A percentile compares a stretch with the other conserved stretches of the same genome.
phyloP scores from a whole-genome alignment of 2,797 vertebrate species.

The Antennarius maculatus region DNA sequence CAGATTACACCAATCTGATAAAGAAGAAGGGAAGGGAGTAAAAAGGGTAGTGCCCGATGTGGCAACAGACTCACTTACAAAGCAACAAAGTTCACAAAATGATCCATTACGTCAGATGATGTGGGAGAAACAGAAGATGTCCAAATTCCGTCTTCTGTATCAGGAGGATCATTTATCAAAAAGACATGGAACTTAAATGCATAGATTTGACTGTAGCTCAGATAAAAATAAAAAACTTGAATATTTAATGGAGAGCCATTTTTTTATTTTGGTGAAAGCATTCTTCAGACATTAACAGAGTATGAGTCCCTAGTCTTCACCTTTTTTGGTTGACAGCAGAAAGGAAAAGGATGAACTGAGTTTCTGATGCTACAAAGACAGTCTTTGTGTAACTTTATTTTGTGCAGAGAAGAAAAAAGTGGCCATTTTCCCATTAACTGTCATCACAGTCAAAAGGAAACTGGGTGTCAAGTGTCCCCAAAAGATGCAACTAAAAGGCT shows the following conservation, averaged over 20 bases:
- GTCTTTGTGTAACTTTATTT: constrained; percentile 61
- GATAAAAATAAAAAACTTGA: not conserved
- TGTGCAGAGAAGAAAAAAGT: constrained; percentile 61
- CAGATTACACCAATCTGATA: constrained; percentile 67
- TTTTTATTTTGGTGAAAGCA: not conserved
- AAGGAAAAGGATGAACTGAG: constrained; percentile 66
- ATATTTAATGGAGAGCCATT: not conserved
- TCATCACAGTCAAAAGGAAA: constrained; percentile 67
- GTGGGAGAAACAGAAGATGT: constrained; percentile 3
- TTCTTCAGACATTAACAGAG: not conserved
- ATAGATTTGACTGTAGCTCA: not conserved
- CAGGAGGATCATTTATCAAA: constrained; percentile 16
- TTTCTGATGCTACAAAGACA: constrained; percentile 61
- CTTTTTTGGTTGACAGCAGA: constrained; percentile 42
- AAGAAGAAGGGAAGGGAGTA: constrained; percentile 43
- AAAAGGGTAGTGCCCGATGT: constrained; percentile 21
- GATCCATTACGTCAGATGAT: constrained; percentile 2
- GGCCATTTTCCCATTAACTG: constrained; percentile 68
- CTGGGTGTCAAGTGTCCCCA: constrained; percentile 67
- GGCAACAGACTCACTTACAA: constrained; percentile 37
- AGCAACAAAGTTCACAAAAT: constrained; percentile 42
- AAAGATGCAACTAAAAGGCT: constrained; percentile 60
- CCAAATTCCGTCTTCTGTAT: constrained; percentile 8
- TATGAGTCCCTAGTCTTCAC: constrained; percentile 7
- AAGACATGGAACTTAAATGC: not conserved